phyloP scores from a whole-genome alignment of 2,113 vertebrate species.

The Tamias sibiricus region DNA sequence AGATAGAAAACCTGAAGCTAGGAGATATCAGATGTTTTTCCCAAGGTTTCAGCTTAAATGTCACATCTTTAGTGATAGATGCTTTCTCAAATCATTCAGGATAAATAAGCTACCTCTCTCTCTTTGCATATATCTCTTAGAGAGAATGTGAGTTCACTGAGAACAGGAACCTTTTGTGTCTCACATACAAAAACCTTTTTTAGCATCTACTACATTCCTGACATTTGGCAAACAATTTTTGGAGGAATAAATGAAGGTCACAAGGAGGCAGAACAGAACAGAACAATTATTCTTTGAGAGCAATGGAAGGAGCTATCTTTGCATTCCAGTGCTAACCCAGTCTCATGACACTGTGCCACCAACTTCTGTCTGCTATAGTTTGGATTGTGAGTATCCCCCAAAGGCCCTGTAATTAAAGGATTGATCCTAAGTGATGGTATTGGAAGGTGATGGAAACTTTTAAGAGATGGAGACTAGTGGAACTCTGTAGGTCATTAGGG shows the following conservation, averaged over 20 bases:
- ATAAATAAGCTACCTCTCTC: neutral
- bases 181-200: neutral
- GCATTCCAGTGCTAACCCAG: neutral
- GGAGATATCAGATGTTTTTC: neutral
- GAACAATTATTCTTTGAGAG: neutral
- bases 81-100: neutral
- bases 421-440: neutral
- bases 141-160: neutral
- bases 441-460: neutral
- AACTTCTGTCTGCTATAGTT: neutral
- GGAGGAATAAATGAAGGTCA: neutral
- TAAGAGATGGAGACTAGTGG: too few species aligned
- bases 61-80: neutral
- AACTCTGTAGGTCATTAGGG: neutral
- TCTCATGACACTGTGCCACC: neutral
- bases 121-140: neutral
- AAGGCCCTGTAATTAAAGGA: neutral
- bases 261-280: neutral
- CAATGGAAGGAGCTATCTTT: neutral
- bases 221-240: neutral
- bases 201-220: neutral
- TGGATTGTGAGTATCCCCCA: too few species aligned
- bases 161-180: neutral
- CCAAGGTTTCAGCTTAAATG: neutral
- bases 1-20: neutral